Base-by-base conservation (phyloP, 2,888 invertebrate genomes). In the Ornithoptera alexandrae region DNA sequence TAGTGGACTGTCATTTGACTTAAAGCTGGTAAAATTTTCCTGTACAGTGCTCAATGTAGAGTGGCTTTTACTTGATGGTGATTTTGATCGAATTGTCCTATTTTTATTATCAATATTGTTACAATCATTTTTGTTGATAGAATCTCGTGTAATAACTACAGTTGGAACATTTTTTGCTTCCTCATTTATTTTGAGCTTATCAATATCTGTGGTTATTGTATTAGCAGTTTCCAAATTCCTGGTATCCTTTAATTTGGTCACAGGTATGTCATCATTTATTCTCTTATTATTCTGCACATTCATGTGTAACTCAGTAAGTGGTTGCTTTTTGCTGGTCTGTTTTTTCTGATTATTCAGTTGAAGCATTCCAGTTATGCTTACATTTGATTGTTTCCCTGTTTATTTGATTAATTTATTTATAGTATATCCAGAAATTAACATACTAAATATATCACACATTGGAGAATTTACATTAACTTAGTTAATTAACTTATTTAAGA, bases 11-110 rank as follows among this genome's bases (percentile, higher is more conserved):
- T 84, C 84, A 6, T 76, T 82, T 71, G 86, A 86, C 73, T 87
- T 89, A 72, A 89, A 88, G 74, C 89, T 88, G 0, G 71, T 74
- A 68, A 74, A 80, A 67, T 88, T 89, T 69, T 92, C 92, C 46
- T 89, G 86, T 1, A 92, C 88, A 0, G 91, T 92, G 70, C 87
- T 90, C 24, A 88, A 73, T 20, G 91, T 90, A 0, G 90, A 87
- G 4, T 82, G 87, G 72, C 86, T 92, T 75, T 84, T 90, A 69
- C 82, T 88, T 0, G 88, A 88, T 0, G 90, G 87, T 0, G 91
- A 89, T 61, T 87, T 89, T 0, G 89, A 90, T 30, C 83, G 81
- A 0, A 77, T 76, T 8, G 76, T 77, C 61, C 75, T 74, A 56
- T 67, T 73, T 60, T 59, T 70, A 56, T 69, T 20, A 74, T 72